phyloP scores from a whole-genome alignment of 2,797 vertebrate genomes.

The Chelon auratus region DNA sequence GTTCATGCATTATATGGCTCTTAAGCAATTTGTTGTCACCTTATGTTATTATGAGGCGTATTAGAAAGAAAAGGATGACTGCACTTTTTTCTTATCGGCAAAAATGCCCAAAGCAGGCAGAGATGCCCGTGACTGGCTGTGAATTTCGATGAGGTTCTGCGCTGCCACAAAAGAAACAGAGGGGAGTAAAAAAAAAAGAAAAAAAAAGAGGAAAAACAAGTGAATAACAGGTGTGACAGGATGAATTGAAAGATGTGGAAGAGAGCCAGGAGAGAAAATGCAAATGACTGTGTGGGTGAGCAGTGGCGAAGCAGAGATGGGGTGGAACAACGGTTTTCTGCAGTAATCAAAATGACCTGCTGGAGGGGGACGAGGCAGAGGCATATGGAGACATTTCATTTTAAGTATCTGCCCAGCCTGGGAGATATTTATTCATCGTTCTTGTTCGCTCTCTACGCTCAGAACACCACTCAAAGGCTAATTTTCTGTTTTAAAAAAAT shows the following conservation, averaged over 20 bases:
- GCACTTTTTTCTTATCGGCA: constrained; percentile 46
- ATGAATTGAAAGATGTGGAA: constrained; percentile 70
- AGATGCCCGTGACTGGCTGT: constrained; percentile 55
- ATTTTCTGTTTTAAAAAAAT: constrained; percentile 58
- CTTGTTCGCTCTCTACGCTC: constrained; percentile 16
- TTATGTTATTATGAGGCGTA: constrained; percentile 32
- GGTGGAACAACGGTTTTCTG: constrained; percentile 52
- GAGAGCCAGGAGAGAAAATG: constrained; percentile 74
- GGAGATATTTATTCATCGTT: constrained; percentile 36
- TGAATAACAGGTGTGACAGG: constrained; percentile 81
- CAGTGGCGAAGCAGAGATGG: constrained; percentile 29
- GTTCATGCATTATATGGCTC: constrained; percentile 28
- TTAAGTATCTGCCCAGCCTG: constrained; percentile 39
- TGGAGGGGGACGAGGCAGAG: not conserved
- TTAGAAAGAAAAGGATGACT: constrained; percentile 34
- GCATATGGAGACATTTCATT: constrained; percentile 54
- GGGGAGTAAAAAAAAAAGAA: not conserved
- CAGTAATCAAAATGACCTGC: constrained; percentile 71
- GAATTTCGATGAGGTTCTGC: constrained; percentile 76
- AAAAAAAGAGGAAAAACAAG: constrained; percentile 48
- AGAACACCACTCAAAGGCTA: constrained; percentile 21
- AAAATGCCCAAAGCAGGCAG: constrained; percentile 63
- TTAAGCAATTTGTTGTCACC: constrained; percentile 28
- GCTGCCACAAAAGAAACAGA: constrained; percentile 41
- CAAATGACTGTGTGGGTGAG: constrained; percentile 78